These are phyloP conservation scores for Pterostichus madidus DNA, from an alignment of 2,888 invertebrate genomes.

Conservation along the genomic window DNA sequence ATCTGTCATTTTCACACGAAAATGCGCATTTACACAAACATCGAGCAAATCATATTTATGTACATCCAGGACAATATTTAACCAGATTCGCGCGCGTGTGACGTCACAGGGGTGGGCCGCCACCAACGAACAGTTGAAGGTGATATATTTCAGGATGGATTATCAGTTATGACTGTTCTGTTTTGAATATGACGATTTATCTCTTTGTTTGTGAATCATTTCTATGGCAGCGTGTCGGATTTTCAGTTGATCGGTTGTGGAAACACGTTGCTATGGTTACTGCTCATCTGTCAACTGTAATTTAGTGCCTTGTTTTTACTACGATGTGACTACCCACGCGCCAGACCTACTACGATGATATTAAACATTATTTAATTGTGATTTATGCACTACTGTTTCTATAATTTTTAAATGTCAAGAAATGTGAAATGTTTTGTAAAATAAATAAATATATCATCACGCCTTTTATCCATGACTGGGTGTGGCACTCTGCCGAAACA, in stretches of 20 bases:
- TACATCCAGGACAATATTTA: conserved; percentile 43
- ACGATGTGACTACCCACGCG: neutral
- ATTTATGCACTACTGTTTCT: neutral
- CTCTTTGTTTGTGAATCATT: conserved; percentile 47
- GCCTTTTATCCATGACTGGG: too few species aligned
- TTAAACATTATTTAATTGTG: conserved; percentile 7
- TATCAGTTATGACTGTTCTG: conserved; percentile 46
- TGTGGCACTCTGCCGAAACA: too few species aligned
- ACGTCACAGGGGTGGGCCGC: neutral
- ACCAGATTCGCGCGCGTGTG: neutral
- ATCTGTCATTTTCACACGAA: conserved; percentile 39
- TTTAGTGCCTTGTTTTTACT: conserved; percentile 42
- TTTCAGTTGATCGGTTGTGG: conserved; percentile 38
- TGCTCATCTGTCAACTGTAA: conserved; percentile 24
- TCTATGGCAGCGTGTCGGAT: conserved; percentile 29
- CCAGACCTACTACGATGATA: neutral
- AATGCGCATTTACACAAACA: conserved; percentile 26
- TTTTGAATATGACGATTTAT: conserved; percentile 49
- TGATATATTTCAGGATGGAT: conserved; percentile 44
- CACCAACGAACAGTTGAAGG: conserved; percentile 26
- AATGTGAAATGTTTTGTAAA: neutral
- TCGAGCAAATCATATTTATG: conserved; percentile 39
- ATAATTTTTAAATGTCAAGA: too few species aligned
- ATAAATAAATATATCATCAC: neutral
- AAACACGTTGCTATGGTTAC: conserved; percentile 34